Evolutionary conservation across 2,797 vertebrate genomes (phyloP), one percentile per base, ranked within the genome.

Genomic region (Pogonophryne albipinna): DNA sequence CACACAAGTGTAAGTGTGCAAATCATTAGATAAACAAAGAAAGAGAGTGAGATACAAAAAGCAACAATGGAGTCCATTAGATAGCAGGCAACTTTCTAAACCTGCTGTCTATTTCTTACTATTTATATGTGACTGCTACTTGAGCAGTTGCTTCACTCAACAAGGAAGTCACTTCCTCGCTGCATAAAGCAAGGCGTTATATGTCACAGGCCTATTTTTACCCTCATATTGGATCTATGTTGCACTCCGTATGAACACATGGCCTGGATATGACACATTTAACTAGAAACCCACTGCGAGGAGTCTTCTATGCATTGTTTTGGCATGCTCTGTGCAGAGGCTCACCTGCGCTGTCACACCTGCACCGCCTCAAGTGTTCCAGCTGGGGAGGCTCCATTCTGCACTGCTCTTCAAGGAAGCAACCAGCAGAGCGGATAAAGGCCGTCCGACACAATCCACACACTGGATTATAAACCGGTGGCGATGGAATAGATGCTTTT

Each of bases 321-420:
- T 20, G 42, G 45, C 20, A 60, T 71, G 71, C 78, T 77, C 14
- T 23, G 50, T 83, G 76, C 38, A 63, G 64, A 70, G 17, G 4
- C 94, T 95, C 88, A 95, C 95, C 94, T 90, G 93, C 84, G 47
- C 92, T 94, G 87, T 95, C 93, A 83, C 85, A 90, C 50, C 89
- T 85, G 63, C 53, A 84, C 31, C 61, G 83, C 66, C 64, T 86
- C 59, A 79, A 1, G 2, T 82, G 55, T 68, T 94, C 94, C 79
- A 76, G 74, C 23, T 84, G 88, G 20, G 82, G 71, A 53, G 72
- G 13, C 44, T 94, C 94, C 93, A 95, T 95, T 55, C 47, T 83
- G 34, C 12, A 3, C 44, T 31, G 44, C 42, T 15, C 74, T 82
- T 31, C 66, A 69, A 15, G 49, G 38, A 77, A 66, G 42, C 44